Evolutionary conservation across 2,797 vertebrate species (phyloP).

Genomic region (Crossoptilon crossoptilon): DNA sequence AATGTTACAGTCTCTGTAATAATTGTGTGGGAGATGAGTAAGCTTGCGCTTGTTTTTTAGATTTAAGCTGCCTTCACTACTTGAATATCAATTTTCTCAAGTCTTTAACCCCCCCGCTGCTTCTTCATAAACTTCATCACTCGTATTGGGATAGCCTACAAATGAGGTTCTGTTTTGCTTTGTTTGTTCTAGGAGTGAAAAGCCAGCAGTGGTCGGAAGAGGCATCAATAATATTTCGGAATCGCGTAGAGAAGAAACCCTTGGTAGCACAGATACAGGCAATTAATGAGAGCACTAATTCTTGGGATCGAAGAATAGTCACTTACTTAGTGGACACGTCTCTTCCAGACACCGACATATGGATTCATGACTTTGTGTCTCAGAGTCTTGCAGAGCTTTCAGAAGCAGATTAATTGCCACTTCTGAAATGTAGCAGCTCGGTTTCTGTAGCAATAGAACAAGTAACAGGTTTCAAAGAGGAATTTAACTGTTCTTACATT

Average conservation of each 20-base stretch:
- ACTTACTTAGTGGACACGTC: constrained; percentile 93
- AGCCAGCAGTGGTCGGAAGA: constrained; percentile 90
- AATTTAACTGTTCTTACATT: constrained; percentile 65
- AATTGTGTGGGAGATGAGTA: not conserved
- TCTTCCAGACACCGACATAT: constrained; percentile 86
- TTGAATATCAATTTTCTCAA: constrained; percentile 3
- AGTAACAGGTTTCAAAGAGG: constrained; percentile 65
- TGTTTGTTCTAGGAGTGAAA: constrained; percentile 83
- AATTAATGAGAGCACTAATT: constrained; percentile 79
- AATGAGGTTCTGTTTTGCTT: constrained; percentile 29
- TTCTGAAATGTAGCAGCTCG: constrained; percentile 65
- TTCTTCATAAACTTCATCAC: not conserved
- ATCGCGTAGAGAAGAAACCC: constrained; percentile 91
- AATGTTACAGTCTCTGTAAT: not conserved
- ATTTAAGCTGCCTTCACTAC: not conserved
- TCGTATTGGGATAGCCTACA: not conserved
- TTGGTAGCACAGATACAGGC: constrained; percentile 90
- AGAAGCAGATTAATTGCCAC: constrained; percentile 74
- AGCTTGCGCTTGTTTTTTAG: not conserved
- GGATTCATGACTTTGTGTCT: constrained; percentile 93
- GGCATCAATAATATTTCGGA: constrained; percentile 92
- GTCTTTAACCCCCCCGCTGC: not conserved
- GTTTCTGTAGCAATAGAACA: constrained; percentile 73
- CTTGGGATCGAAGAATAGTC: constrained; percentile 85
- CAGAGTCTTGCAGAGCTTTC: constrained; percentile 82